Base-by-base conservation (phyloP, 2,888 invertebrate species). In the Frankliniella intonsa region DNA sequence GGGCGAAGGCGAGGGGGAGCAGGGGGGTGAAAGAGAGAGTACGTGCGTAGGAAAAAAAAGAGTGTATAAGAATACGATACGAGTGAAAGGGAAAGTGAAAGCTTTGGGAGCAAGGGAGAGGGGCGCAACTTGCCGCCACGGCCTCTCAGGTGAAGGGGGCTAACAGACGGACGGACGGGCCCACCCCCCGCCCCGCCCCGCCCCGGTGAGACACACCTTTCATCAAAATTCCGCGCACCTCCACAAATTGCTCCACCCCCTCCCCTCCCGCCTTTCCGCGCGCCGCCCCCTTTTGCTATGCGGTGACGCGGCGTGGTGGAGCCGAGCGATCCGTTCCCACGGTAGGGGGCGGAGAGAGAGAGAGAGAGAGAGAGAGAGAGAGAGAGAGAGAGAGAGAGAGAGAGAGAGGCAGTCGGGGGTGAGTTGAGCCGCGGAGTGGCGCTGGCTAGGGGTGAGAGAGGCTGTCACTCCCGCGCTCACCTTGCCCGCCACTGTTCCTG, bases 301-400 rank as follows among this genome's bases (percentile, higher is more conserved):
- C 38, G 81, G 38, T 50, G 79, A 55, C 79, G 81, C 81, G 79
- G 80, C 51, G 55, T 55, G 81, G 50, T 81, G 80, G 79, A 79
- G 55, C 17, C 50, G 49, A 51, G 69, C 55, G 79, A 51, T 76
- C 19, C 22, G 51, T 49, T 79, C 51, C 81, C 79, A 50, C 38
- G 79, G 81, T 79, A 38, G 25, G 25, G 14, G 27, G 82, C 65
- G 50, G 55, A 81, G 22, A 65, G 82, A 80, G 62, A 81, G 51
- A 38, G 80, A 76, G 69, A 27, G 25, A 50, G 50, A 14, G 82
- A 19, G 55, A 49, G 49, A 55, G 81, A 69, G 19, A 76, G 25
- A 5, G 81, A 82, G 69, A 19, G 79, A 80, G 22, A 51, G 51
- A 83, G 38, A 80, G 82, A 81, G 55, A 38, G 38, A 38, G 38